phyloP scores from a whole-genome alignment of 2,797 vertebrate species.

The Danio tinwini region DNA sequence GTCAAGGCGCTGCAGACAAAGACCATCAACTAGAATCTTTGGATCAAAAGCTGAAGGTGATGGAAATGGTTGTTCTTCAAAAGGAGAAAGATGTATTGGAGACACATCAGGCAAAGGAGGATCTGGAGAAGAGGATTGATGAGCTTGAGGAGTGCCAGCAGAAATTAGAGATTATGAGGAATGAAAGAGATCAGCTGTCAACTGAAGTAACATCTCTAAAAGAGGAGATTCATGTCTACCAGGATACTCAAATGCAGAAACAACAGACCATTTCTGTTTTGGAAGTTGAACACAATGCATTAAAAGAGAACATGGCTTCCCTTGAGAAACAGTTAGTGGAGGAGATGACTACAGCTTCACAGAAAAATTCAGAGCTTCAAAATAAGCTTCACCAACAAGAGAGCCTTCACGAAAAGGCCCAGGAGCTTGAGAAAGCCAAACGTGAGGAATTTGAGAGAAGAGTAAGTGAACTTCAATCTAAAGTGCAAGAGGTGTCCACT shows the following conservation, averaged over 20 bases:
- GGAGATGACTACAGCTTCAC: slow-evolving; percentile 16
- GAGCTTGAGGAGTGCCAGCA: slow-evolving; percentile 6
- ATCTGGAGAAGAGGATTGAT: background rate
- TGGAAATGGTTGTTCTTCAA: slow-evolving; percentile 12
- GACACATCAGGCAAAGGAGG: background rate
- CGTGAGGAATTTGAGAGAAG: slow-evolving; percentile 38
- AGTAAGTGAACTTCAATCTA: slow-evolving; percentile 38
- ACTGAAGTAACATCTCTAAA: slow-evolving; percentile 51
- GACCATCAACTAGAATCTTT: slow-evolving; percentile 1
- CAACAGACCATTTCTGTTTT: slow-evolving; percentile 24
- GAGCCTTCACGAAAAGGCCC: slow-evolving; percentile 25
- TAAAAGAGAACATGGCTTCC: slow-evolving; percentile 45
- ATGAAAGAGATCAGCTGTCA: slow-evolving; percentile 46
- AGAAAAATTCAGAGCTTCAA: slow-evolving; percentile 39
- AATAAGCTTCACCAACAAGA: slow-evolving; percentile 50
- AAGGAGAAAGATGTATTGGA: slow-evolving; percentile 5
- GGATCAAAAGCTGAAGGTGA: slow-evolving; percentile 8
- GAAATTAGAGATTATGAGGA: slow-evolving; percentile 55
- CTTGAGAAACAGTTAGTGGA: slow-evolving; percentile 50
- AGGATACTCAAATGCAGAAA: slow-evolving; percentile 5
- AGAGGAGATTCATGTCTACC: slow-evolving; percentile 21
- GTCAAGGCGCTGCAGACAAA: background rate
- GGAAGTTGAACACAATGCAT: slow-evolving; percentile 6
- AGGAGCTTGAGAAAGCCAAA: slow-evolving; percentile 31
- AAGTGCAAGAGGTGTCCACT: slow-evolving; percentile 38